These are phyloP conservation scores for Sanderia malayensis DNA, from an alignment of 30 jellyfish, hydroid and myxozoan genomes.

Conservation along the genomic window DNA sequence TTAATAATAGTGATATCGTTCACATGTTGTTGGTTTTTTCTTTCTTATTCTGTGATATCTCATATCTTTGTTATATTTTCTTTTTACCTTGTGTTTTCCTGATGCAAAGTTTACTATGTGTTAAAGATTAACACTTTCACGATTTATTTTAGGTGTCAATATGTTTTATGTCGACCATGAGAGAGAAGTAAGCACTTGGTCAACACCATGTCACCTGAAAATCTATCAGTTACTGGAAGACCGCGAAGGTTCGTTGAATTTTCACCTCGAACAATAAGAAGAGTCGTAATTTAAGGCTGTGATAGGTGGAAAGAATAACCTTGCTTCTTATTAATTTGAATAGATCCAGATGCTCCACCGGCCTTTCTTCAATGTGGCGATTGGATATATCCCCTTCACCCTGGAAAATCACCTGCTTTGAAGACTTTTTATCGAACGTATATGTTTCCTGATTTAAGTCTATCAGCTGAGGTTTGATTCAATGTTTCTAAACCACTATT, in stretches of 20 bases:
- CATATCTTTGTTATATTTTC: too few relatives aligned
- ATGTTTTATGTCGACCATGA: constrained; percentile 76
- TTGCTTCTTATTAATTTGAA: not conserved
- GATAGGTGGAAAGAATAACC: not conserved
- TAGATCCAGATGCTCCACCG: constrained; percentile 79
- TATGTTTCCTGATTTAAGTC: constrained; percentile 88
- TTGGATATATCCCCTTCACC: constrained; percentile 93
- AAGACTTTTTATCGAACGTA: constrained; percentile 68
- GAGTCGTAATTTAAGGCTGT: not conserved
- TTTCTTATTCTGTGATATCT: not conserved
- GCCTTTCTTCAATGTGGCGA: constrained; percentile 96
- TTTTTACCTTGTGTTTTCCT: not conserved
- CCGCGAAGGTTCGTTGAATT: constrained; percentile 31
- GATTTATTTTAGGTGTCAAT: constrained; percentile 63
- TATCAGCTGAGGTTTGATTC: constrained; percentile 52
- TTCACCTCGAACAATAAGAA: not conserved
- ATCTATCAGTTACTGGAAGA: constrained; percentile 73
- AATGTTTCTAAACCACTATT: too few relatives aligned
- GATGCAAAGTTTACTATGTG: not conserved
- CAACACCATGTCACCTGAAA: constrained; percentile 63
- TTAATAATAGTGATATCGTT: not conserved
- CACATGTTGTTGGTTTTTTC: too few relatives aligned
- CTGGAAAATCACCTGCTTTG: constrained; percentile 94
- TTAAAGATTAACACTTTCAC: too few relatives aligned
- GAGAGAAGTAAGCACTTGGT: constrained; percentile 74